These are phyloP conservation scores for Drosophila truncata DNA, from an alignment of 1,140 invertebrate species.

Conservation along the genomic window DNA sequence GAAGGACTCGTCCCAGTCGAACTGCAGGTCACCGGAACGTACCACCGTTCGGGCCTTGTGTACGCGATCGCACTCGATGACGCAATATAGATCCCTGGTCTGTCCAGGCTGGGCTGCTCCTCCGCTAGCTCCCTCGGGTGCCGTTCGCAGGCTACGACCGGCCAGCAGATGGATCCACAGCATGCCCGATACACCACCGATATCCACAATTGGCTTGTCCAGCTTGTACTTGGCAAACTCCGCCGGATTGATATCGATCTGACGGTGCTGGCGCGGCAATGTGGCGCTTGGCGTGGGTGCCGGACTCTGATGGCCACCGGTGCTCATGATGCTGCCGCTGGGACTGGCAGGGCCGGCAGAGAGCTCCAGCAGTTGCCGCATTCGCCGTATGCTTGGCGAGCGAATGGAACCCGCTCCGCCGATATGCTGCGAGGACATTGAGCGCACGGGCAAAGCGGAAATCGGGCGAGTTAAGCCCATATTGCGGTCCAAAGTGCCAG, in stretches of 20 bases:
- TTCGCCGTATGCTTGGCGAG: conserved; percentile 91
- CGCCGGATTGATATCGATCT: conserved; percentile 95
- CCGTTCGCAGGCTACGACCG: conserved; percentile 93
- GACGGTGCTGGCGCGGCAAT: conserved; percentile 89
- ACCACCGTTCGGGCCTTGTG: conserved; percentile 99
- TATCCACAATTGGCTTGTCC: conserved; percentile 89
- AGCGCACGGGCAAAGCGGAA: conserved; percentile 87
- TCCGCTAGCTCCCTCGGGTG: conserved; percentile 86
- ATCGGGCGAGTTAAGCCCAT: conserved; percentile 83
- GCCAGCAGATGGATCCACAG: conserved; percentile 96
- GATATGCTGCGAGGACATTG: conserved; percentile 89
- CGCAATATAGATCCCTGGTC: conserved; percentile 95
- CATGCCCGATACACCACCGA: conserved; percentile 93
- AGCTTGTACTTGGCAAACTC: conserved; percentile 97
- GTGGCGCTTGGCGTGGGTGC: conserved; percentile 91
- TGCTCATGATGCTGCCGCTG: conserved; percentile 86
- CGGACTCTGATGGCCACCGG: conserved; percentile 88
- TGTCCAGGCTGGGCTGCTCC: conserved; percentile 85
- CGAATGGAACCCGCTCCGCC: conserved; percentile 86
- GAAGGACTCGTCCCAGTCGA: conserved; percentile 99
- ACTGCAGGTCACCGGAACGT: conserved; percentile 98
- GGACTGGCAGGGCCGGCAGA: conserved; percentile 87
- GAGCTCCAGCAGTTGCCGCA: conserved; percentile 92
- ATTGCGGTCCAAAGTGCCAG: conserved; percentile 87
- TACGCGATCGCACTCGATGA: conserved; percentile 97